Evolutionary conservation across 2,113 vertebrate genomes (phyloP).

Genomic region (Promerops cafer): DNA sequence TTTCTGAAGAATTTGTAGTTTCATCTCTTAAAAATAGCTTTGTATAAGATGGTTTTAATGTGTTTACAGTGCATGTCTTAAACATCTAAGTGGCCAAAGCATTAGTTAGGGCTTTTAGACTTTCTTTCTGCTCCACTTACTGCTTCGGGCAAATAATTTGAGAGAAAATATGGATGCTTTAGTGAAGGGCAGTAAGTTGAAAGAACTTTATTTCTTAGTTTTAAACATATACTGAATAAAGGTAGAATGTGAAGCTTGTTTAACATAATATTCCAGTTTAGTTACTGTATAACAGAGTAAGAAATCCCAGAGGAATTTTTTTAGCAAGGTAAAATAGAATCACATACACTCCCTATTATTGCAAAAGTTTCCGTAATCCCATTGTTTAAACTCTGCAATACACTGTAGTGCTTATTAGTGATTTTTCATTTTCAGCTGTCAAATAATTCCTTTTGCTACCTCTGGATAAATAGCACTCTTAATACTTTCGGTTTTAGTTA

Average conservation of each 20-base stretch:
- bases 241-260: constrained; percentile 64
- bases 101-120: not conserved
- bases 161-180: constrained; percentile 13
- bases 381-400: constrained; percentile 77
- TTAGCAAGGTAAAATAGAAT: constrained; percentile 67
- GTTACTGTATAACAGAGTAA: constrained; percentile 63
- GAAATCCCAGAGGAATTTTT: constrained; percentile 65
- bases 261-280: constrained; percentile 67
- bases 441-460: constrained; percentile 72
- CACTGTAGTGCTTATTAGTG: constrained; percentile 69
- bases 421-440: constrained; percentile 76
- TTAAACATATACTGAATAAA: constrained; percentile 56
- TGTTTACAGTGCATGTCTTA: not conserved
- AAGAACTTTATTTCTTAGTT: constrained; percentile 69
- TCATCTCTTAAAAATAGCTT: not conserved
- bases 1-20: not conserved
- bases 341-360: constrained; percentile 64
- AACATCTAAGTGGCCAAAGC: not conserved
- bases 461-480: constrained; percentile 62
- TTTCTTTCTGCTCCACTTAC: constrained; percentile 42
- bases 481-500: constrained; percentile 61
- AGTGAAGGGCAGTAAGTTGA: constrained; percentile 36
- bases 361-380: constrained; percentile 73
- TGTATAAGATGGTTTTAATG: not conserved
- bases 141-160: constrained; percentile 42